phyloP scores from a whole-genome alignment of 2,113 vertebrate genomes.

The Phoxinus phoxinus region DNA sequence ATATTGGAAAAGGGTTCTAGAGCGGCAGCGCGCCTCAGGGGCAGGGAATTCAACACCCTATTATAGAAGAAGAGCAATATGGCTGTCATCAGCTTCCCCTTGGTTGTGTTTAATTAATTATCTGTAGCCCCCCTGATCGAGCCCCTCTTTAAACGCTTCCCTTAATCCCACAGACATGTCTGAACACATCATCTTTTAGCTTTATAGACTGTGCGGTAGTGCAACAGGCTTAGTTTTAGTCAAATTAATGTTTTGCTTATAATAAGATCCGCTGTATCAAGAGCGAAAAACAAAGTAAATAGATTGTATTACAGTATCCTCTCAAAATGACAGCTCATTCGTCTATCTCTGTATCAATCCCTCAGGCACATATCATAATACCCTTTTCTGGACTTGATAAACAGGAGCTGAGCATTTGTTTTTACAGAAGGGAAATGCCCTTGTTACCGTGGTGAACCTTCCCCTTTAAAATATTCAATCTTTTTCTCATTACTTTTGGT shows the following conservation, averaged over 20 bases:
- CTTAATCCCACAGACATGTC: conserved; percentile 53
- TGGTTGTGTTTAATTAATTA: conserved; percentile 78
- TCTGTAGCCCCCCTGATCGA: conserved; percentile 58
- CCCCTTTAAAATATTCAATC: background rate
- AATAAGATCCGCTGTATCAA: conserved; percentile 38
- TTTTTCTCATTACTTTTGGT: background rate
- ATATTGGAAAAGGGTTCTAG: conserved; percentile 74
- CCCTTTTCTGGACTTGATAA: conserved; percentile 16
- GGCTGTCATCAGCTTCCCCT: conserved; percentile 75
- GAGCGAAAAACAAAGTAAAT: conserved; percentile 38
- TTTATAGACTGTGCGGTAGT: conserved; percentile 5
- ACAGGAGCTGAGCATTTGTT: conserved; percentile 29
- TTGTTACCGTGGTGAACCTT: conserved; percentile 24
- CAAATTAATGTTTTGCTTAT: conserved; percentile 14
- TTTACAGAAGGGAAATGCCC: conserved; percentile 7
- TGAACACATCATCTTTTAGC: conserved; percentile 49
- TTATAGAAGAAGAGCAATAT: conserved; percentile 76
- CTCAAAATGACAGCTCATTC: conserved; percentile 53
- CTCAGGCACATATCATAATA: conserved; percentile 46
- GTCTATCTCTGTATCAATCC: conserved; percentile 51
- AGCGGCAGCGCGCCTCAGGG: conserved; percentile 67
- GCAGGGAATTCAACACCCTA: conserved; percentile 75
- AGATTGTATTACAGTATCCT: conserved; percentile 50
- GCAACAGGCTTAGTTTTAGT: conserved; percentile 11
- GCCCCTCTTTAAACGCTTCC: conserved; percentile 61